Percentiles rank a stretch among this genome's conserved stretches.
phyloP scores from a whole-genome alignment of 2,888 invertebrate genomes.

The Stenolophus ochropezus region DNA sequence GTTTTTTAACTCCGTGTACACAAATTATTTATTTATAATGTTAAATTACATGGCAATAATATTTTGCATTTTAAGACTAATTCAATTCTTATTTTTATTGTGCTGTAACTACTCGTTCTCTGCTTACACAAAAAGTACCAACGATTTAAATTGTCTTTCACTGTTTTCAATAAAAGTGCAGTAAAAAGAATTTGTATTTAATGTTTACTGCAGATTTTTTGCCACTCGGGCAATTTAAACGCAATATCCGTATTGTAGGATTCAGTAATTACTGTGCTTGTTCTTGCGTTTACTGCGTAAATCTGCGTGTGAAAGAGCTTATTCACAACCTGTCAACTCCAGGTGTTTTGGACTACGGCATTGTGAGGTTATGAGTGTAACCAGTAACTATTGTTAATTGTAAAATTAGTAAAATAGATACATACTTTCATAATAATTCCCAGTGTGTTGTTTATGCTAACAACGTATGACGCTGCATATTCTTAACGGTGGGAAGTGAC shows the following conservation, averaged over 20 bases:
- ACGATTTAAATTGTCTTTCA: too few species aligned
- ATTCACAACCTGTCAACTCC: conserved; percentile 1
- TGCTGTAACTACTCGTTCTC: too few species aligned
- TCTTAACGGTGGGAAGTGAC: neutral
- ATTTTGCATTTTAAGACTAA: too few species aligned
- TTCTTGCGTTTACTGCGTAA: conserved; percentile 11
- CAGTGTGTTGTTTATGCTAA: neutral
- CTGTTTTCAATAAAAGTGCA: too few species aligned
- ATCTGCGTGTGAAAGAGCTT: conserved; percentile 34
- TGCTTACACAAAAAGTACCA: too few species aligned
- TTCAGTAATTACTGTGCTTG: neutral
- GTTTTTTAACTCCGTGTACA: too few species aligned
- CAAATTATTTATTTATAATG: too few species aligned
- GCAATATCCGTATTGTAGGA: neutral
- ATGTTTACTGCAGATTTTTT: too few species aligned
- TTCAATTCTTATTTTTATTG: too few species aligned
- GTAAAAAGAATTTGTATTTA: too few species aligned
- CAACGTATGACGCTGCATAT: neutral
- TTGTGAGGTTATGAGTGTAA: neutral
- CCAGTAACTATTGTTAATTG: neutral
- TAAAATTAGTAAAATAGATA: conserved; percentile 4
- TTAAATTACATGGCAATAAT: too few species aligned
- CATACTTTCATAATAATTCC: neutral
- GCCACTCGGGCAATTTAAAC: neutral
- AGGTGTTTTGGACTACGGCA: neutral